Evolutionary conservation across 2,888 invertebrate genomes (phyloP), one percentile per base, ranked within the genome.

Genomic region (Cybosia mesomella): DNA sequence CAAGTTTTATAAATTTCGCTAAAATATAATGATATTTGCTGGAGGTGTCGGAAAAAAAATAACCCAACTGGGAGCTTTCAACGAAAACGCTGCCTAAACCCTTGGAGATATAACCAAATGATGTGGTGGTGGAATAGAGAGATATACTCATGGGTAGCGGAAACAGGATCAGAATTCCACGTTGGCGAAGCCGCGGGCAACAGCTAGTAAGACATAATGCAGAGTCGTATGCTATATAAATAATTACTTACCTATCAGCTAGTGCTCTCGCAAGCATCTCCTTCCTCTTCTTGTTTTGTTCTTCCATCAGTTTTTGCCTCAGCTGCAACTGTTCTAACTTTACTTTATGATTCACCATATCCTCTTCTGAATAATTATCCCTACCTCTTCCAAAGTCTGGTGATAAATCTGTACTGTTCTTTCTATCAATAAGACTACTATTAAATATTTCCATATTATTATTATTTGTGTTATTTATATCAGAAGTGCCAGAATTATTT

Each of bases 231-330:
- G 2, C 7, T 22, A 21, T 18, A 49, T 0, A 4, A 34, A 15
- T 8, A 2, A 18, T 10, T 58, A 55, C 76, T 89, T 85, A 97
- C 96, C 97, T 96, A 84, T 97, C 97, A 76, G 96, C 96, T 62
- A 98, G 95, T 15, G 97, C 97, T 89, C 96, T 96, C 0, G 96
- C 92, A 13, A 98, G 91, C 89, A 97, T 94, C 84, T 97, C 96
- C 88, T 97, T 97, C 75, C 97, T 96, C 79, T 96, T 96, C 79
- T 97, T 96, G 91, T 98, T 98, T 84, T 97, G 97, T 87, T 97
- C 98, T 85, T 98, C 97, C 87, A 98, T 97, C 75, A 96, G 84
- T 88, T 96, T 97, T 82, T 97, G 97, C 74, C 96, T 96, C 18
- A 96, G 85, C 87, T 97, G 97, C 81, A 97, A 96, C 76, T 96